A percentile compares a stretch with the other conserved stretches of the same genome.
These are phyloP conservation scores for Herpailurus yagouaroundi DNA, from an alignment of 2,113 vertebrate species.

Conservation along the genomic window DNA sequence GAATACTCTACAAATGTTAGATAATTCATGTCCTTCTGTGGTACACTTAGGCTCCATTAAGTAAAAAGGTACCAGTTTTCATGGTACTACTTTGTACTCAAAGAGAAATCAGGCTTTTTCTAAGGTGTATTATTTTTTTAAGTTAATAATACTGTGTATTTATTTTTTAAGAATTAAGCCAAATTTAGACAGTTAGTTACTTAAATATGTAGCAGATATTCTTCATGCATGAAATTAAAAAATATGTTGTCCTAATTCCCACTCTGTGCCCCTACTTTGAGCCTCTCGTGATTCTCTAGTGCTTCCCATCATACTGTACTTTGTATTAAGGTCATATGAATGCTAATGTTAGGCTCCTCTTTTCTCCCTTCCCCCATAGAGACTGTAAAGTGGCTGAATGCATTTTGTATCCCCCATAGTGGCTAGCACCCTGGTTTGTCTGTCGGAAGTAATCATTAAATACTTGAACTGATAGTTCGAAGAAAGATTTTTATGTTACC, in stretches of 20 bases:
- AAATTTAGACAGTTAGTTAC: not conserved
- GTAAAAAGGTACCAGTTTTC: not conserved
- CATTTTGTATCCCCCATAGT: not conserved
- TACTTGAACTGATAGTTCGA: not conserved
- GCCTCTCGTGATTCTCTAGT: not conserved
- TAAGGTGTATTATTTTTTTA: not conserved
- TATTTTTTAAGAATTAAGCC: not conserved
- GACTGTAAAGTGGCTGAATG: not conserved
- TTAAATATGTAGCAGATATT: not conserved
- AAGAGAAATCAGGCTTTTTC: not conserved
- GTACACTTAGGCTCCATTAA: not conserved
- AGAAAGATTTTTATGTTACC: not conserved
- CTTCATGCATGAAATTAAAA: slow-evolving; percentile 10
- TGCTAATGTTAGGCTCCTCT: not conserved
- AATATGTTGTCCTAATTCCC: not conserved
- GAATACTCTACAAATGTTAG: not conserved
- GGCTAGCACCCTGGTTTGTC: not conserved
- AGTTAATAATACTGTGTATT: not conserved
- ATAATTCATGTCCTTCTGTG: not conserved
- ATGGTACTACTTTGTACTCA: not conserved
- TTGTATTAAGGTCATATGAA: not conserved
- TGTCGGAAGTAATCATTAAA: slow-evolving; percentile 29
- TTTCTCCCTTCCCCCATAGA: not conserved
- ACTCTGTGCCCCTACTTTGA: not conserved
- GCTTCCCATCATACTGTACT: not conserved